phyloP scores from a whole-genome alignment of 2,113 vertebrate species.

The Nicator chloris region DNA sequence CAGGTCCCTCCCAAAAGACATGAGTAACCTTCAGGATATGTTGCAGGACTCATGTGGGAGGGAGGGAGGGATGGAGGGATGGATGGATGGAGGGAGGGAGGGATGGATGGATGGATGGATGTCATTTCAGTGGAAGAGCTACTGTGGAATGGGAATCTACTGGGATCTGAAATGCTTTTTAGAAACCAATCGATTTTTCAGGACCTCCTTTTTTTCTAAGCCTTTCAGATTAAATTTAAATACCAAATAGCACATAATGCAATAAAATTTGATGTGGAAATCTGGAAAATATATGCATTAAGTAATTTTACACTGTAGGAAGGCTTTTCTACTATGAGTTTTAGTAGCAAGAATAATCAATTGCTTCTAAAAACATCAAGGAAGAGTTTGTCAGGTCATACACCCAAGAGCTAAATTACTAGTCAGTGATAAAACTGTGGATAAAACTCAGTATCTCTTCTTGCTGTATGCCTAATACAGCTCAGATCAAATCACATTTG shows the following conservation, averaged over 20 bases:
- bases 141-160: not conserved
- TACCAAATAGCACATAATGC: not conserved
- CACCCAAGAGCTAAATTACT: not conserved
- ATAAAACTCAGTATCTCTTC: not conserved
- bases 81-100: not conserved
- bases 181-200: not conserved
- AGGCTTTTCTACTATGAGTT: not conserved
- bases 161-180: not conserved
- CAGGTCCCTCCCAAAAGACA: not conserved
- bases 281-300: not conserved
- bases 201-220: not conserved
- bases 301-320: not conserved
- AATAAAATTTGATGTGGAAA: not conserved
- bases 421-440: not conserved
- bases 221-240: not conserved
- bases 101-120: rapidly evolving
- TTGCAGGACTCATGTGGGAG: not conserved
- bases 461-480: not conserved
- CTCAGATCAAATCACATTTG: not conserved
- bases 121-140: not conserved
- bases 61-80: not conserved
- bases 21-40: not conserved
- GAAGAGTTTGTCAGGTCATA: not conserved
- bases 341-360: not conserved
- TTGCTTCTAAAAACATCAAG: not conserved